Base-by-base conservation (phyloP, 2,797 vertebrate species). In the Bucorvus abyssinicus region DNA sequence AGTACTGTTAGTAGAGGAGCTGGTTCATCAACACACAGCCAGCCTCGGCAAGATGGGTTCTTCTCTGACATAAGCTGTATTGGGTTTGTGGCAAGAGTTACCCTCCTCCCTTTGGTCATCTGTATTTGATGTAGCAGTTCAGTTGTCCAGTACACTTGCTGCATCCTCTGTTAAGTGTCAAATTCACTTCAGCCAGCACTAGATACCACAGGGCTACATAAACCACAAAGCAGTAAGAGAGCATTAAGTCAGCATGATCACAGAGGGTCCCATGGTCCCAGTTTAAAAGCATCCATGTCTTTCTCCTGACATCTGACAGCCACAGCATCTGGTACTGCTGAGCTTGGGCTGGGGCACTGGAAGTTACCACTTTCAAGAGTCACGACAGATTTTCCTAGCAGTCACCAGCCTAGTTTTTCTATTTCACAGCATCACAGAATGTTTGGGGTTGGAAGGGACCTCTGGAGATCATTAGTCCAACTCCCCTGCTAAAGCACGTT, bases 261-360 rank as follows among this genome's bases (percentile, higher is more conserved):
- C 0, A 63, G 32, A 75, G 29, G 27, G 22, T 79, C n/a, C 47
- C 3, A 1, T 4, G 3, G 34, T 16, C 16, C 15, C 2, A 0
- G 21, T 47, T 80, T 53, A 68, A 80, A 77, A 90, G 34, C 18
- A n/a, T 24, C 27, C 30, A 9, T 19, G 20, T 40, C 50, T 92
- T 70, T 52, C 12, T 52, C 12, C 38, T 67, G 29, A 60, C 24
- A 38, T n/a, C 40, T 27, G 21, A 61, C 34, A 70, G 67, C 4
- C 6, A 0, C 67, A 60, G 42, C 2, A 19, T n/a, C 57, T 2
- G 1, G 71, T 42, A 63, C 42, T 13, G 24, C 59, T 19, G 24
- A 65, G 53, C 55, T 76, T 4, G 0, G 11, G 59, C 50, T 36
- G 27, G 19, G 34, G 29, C 40, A 68, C 16, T 40, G n/a, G 19